Conservation (phyloP, 2,888 invertebrate genomes). For the Lutraria lutraria region DNA sequence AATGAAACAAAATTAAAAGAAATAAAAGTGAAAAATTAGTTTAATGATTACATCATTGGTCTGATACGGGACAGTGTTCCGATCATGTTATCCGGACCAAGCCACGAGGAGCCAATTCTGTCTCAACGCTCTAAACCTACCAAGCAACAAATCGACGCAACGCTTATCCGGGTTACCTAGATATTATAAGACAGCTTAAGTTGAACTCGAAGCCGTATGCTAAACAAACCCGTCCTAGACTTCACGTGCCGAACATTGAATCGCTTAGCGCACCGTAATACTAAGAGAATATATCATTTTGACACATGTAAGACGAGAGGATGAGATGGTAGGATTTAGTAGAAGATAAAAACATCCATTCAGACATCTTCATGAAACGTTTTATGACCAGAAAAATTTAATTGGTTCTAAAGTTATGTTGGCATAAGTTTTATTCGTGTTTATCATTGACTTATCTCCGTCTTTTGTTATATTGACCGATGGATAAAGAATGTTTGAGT, state of each 20-base stretch:
- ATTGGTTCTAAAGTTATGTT: slow-evolving; percentile 33
- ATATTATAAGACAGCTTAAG: slow-evolving; percentile 19
- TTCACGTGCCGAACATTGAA: not conserved
- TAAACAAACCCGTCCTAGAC: not conserved
- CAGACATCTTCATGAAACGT: slow-evolving; percentile 57
- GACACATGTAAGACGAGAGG: slow-evolving; percentile 44
- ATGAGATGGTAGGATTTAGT: slow-evolving; percentile 32
- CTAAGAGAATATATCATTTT: slow-evolving; percentile 40
- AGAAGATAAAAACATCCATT: slow-evolving; percentile 29
- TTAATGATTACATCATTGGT: not conserved
- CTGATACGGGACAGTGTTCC: not conserved
- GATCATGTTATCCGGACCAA: not conserved
- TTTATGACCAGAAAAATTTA: slow-evolving; percentile 54
- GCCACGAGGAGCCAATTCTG: slow-evolving; percentile 12
- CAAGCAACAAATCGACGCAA: not conserved
- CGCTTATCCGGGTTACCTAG: not conserved
- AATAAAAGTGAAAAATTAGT: not conserved
- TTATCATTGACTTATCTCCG: not conserved
- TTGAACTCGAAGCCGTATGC: slow-evolving; percentile 1
- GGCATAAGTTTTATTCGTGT: not conserved
- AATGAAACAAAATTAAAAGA: too few relatives aligned
- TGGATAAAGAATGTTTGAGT: slow-evolving; percentile 2
- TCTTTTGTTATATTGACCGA: not conserved
- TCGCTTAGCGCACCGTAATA: not conserved
- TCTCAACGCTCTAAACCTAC: slow-evolving; percentile 18